Base-by-base conservation (phyloP, 1,140 invertebrate species). In the Sweltsa coloradensis region DNA sequence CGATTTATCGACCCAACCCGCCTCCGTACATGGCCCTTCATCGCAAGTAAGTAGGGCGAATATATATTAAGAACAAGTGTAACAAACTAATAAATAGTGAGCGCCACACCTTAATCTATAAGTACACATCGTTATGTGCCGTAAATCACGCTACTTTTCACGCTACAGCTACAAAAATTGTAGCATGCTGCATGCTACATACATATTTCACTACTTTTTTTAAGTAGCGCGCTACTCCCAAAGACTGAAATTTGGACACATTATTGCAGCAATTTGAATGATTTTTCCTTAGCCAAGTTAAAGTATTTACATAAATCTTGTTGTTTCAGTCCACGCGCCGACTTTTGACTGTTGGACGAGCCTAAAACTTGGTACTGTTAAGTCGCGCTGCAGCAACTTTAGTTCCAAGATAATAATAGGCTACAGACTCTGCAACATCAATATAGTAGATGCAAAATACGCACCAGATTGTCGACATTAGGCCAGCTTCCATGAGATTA, bases 311-410 rank as follows among this genome's bases (percentile, higher is more conserved):
- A n/a, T n/a, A n/a, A n/a, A n/a, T n/a, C n/a, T n/a, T n/a, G n/a
- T n/a, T n/a, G n/a, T n/a, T n/a, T n/a, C n/a, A n/a, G n/a, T n/a
- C n/a, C n/a, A n/a, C n/a, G n/a, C n/a, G 43, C 43, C 16, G 43
- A 45, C 34, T 34, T 45, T 21, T 45, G 43, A 45, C 43, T 45
- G 23, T 11, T 27, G 27, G 18, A 45, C 6, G 43, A 45, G 19
- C 25, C 29, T n/a, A 45, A 45, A 26, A 45, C 43, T 36, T 45
- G 43, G 43, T 45, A 45, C 27, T 45, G 43, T 31, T 45, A 13
- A 45, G n/a, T n/a, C n/a, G n/a, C n/a, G n/a, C n/a, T n/a, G n/a
- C n/a, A n/a, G n/a, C n/a, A n/a, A n/a, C n/a, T n/a, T n/a, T n/a
- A n/a, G n/a, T n/a, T n/a, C n/a, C n/a, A n/a, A n/a, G n/a, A n/a